Evolutionary conservation across 2,888 invertebrate species (phyloP).

Genomic region (Subacronicta megacephala): DNA sequence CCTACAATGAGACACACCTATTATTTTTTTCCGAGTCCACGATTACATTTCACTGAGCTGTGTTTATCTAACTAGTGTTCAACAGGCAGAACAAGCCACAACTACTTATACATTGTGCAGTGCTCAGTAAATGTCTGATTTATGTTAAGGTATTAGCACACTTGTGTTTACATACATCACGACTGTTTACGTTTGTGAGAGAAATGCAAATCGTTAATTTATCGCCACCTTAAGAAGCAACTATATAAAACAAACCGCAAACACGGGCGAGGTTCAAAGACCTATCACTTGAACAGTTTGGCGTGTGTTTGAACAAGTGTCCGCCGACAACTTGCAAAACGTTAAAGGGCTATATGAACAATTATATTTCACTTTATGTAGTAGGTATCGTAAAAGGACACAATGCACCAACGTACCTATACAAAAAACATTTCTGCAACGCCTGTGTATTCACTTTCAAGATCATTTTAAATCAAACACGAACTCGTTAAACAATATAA

Average conservation of each 20-base stretch:
- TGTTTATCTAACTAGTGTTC: constrained; percentile 45
- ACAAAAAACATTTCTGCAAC: constrained; percentile 13
- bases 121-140: constrained; percentile 60
- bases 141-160: constrained; percentile 75
- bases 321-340: constrained; percentile 73
- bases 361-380: constrained; percentile 48
- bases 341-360: constrained; percentile 64
- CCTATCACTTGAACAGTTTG: constrained; percentile 84
- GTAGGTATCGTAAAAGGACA: constrained; percentile 13
- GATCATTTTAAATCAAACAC: constrained; percentile 29
- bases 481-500: constrained; percentile 27
- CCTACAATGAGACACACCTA: constrained; percentile 27
- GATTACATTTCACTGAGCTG: constrained; percentile 28
- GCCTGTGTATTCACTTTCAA: constrained; percentile 16
- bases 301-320: constrained; percentile 85
- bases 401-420: constrained; percentile 5
- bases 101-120: constrained; percentile 48
- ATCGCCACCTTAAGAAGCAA: constrained; percentile 84
- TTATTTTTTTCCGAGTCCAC: constrained; percentile 33
- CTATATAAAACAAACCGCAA: constrained; percentile 87
- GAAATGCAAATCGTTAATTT: constrained; percentile 88
- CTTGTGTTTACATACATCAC: constrained; percentile 78
- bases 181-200: constrained; percentile 78
- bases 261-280: constrained; percentile 84
- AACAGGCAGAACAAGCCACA: constrained; percentile 33